Evolutionary conservation across 2,888 invertebrate genomes (phyloP).

Genomic region (Papilio gigon): DNA sequence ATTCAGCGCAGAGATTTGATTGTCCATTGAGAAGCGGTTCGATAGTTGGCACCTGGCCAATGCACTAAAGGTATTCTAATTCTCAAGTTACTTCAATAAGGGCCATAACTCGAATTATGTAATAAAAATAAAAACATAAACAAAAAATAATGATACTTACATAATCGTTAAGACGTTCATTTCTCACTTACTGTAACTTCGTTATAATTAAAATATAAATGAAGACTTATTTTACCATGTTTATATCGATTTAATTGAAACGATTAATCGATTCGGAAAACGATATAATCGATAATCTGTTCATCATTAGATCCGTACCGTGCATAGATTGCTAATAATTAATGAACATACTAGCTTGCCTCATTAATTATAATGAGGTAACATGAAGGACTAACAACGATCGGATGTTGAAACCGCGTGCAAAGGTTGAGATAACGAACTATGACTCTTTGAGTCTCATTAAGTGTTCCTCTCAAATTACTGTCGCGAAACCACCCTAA

Average conservation of each 20-base stretch:
- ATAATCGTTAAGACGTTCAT: background rate
- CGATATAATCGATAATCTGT: no score
- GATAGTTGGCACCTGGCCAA: slow-evolving; percentile 23
- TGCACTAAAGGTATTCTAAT: slow-evolving; percentile 14
- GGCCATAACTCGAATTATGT: background rate
- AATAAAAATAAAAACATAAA: background rate
- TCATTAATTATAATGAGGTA: slow-evolving; percentile 36
- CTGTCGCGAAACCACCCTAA: slow-evolving; percentile 17
- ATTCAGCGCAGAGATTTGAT: slow-evolving; percentile 13
- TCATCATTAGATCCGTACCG: background rate
- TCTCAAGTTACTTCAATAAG: slow-evolving; percentile 15
- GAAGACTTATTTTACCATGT: background rate
- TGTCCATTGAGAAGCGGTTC: slow-evolving; percentile 27
- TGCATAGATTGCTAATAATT: background rate
- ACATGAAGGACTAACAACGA: slow-evolving; percentile 17
- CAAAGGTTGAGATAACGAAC: slow-evolving; percentile 27
- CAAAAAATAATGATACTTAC: background rate
- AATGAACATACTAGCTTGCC: slow-evolving; percentile 18
- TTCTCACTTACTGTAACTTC: background rate
- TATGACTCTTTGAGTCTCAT: slow-evolving; percentile 20
- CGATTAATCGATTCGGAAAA: background rate
- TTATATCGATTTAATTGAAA: background rate
- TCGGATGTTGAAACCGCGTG: slow-evolving; percentile 22
- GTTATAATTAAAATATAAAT: background rate
- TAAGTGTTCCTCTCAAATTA: slow-evolving; percentile 17